Conservation (phyloP, 1,140 invertebrate species). For the Reticulitermes speratus region DNA sequence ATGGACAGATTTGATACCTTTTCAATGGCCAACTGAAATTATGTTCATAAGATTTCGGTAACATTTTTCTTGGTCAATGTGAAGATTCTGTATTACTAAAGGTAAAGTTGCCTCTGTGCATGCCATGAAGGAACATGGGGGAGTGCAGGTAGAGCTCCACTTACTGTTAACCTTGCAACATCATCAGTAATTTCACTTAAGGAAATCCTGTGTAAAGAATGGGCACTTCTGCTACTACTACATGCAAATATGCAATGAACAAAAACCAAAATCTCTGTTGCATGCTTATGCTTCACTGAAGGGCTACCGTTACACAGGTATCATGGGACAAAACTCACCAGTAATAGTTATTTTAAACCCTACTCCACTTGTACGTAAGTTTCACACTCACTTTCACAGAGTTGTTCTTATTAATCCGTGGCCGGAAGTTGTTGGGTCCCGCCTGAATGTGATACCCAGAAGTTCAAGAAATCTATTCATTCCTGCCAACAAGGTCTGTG, state of each 20-base stretch:
- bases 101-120: too few relatives aligned
- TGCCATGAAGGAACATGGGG: too few relatives aligned
- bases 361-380: too few relatives aligned
- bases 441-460: constrained; percentile 96
- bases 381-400: constrained; percentile 80
- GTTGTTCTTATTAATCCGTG: constrained; percentile 95
- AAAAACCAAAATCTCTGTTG: background rate
- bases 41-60: too few relatives aligned
- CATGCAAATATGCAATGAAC: background rate
- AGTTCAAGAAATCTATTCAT: constrained; percentile 98
- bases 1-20: too few relatives aligned
- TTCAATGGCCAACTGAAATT: too few relatives aligned
- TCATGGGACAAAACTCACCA: background rate
- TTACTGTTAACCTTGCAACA: too few relatives aligned
- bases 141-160: too few relatives aligned
- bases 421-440: constrained; percentile 98
- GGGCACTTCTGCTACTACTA: background rate
- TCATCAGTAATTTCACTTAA: too few relatives aligned
- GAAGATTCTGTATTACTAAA: too few relatives aligned
- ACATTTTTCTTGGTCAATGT: too few relatives aligned
- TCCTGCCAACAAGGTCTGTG: constrained; percentile 91
- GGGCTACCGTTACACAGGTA: background rate
- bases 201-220: background rate
- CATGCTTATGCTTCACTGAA: background rate
- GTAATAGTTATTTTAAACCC: background rate